phyloP scores from a whole-genome alignment of 2,113 vertebrate species.

The Tringa solitaria region DNA sequence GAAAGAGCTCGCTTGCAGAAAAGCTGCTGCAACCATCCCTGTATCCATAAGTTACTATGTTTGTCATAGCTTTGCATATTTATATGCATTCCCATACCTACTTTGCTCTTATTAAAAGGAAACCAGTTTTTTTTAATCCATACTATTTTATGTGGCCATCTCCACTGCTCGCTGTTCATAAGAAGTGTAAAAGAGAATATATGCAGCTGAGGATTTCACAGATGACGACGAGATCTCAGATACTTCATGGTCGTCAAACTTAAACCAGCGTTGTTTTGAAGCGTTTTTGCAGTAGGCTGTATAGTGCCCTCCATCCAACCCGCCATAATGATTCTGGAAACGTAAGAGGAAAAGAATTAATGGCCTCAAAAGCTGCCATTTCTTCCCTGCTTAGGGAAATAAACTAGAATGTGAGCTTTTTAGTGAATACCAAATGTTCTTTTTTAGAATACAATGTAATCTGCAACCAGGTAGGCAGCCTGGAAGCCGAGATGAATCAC shows the following conservation, averaged over 20 bases:
- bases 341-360: neutral
- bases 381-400: neutral
- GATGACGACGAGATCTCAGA: constrained; percentile 88
- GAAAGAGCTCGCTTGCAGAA: constrained; percentile 6
- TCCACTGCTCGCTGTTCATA: constrained; percentile 74
- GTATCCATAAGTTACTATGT: neutral
- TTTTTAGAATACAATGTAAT: neutral
- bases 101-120: constrained; percentile 14
- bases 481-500: neutral
- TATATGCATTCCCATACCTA: constrained; percentile 6
- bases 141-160: constrained; percentile 45
- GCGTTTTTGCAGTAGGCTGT: constrained; percentile 95
- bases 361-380: neutral
- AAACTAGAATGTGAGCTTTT: neutral
- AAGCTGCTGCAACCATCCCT: constrained; percentile 33
- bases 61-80: neutral
- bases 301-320: constrained; percentile 95
- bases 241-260: constrained; percentile 98
- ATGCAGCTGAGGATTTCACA: constrained; percentile 94
- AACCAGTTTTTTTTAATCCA: neutral
- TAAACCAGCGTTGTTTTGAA: constrained; percentile 90
- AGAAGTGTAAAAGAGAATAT: constrained; percentile 97
- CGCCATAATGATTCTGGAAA: constrained; percentile 93
- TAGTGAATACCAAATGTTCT: neutral
- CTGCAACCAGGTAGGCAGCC: neutral